These are phyloP conservation scores for Miniopterus natalensis DNA, from an alignment of 2,113 vertebrate genomes.

Conservation along the genomic window DNA sequence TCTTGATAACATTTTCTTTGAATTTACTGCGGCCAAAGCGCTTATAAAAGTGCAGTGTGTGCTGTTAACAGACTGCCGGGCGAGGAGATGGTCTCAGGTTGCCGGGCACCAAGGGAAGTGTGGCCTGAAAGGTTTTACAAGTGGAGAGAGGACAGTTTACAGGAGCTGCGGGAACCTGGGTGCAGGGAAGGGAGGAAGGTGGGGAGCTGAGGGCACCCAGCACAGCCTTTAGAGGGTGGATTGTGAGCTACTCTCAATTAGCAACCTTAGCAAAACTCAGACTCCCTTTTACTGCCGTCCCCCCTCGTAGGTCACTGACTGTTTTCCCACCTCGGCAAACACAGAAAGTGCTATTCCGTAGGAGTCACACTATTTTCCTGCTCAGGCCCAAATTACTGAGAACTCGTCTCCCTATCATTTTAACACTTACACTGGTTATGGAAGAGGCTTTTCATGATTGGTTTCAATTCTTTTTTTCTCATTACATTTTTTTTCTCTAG, in stretches of 20 bases:
- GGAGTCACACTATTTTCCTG: not conserved
- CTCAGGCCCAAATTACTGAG: not conserved
- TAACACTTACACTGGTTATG: not conserved
- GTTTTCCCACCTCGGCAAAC: not conserved
- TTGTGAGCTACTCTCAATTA: not conserved
- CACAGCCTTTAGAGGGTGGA: not conserved
- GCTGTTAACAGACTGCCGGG: not conserved
- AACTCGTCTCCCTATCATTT: not conserved
- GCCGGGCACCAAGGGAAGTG: not conserved
- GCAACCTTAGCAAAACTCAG: not conserved
- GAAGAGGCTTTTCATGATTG: not conserved
- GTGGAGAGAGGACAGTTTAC: not conserved
- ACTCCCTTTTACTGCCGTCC: not conserved
- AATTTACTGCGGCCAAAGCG: not conserved
- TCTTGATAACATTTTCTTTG: not conserved
- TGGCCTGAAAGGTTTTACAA: not conserved
- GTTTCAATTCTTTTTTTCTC: slow-evolving; percentile 11
- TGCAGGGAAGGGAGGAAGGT: not conserved
- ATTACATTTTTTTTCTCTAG: not conserved
- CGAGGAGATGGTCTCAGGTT: not conserved
- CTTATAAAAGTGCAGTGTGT: not conserved
- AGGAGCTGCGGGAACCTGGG: not conserved
- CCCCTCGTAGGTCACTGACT: not conserved
- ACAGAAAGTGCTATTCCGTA: not conserved
- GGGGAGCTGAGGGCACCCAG: not conserved